These are phyloP conservation scores for Drosophila miranda DNA, from an alignment of 1,140 invertebrate genomes.

Conservation along the genomic window DNA sequence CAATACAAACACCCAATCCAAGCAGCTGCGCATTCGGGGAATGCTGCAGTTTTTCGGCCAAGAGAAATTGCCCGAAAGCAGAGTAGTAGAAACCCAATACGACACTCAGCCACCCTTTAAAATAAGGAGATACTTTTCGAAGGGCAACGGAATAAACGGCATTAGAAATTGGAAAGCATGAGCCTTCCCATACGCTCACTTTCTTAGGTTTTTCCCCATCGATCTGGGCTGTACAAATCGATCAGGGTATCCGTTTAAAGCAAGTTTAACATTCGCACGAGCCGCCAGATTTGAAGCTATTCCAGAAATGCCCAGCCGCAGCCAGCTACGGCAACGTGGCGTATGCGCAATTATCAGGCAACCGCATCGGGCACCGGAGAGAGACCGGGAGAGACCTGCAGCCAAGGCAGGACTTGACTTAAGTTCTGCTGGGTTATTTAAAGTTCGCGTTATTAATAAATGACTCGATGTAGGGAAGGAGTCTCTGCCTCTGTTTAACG, in stretches of 20 bases:
- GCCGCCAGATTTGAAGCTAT: conserved; percentile 17
- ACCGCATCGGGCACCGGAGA: conserved; percentile 12
- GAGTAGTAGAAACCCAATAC: neutral
- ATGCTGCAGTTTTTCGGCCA: conserved; percentile 39
- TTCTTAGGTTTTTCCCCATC: too few species aligned
- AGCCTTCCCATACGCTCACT: too few species aligned
- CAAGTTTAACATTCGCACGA: neutral
- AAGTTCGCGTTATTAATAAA: conserved; percentile 74
- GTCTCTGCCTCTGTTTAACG: conserved; percentile 9
- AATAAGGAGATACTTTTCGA: too few species aligned
- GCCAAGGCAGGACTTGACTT: conserved; percentile 15
- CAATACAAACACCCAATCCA: conserved; percentile 38
- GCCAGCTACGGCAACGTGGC: conserved; percentile 9
- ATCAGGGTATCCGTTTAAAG: conserved; percentile 11
- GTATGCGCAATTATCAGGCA: conserved; percentile 51
- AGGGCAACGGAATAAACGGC: too few species aligned
- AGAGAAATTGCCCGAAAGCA: conserved; percentile 4
- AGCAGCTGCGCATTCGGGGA: conserved; percentile 26
- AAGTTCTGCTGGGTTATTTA: conserved; percentile 65
- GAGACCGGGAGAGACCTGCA: neutral
- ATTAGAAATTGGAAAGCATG: too few species aligned
- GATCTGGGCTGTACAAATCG: neutral
- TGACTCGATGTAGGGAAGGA: conserved; percentile 46
- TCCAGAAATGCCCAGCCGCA: conserved; percentile 13
- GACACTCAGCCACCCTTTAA: neutral